phyloP scores from a whole-genome alignment of 2,113 vertebrate species.

The Cettia cetti region DNA sequence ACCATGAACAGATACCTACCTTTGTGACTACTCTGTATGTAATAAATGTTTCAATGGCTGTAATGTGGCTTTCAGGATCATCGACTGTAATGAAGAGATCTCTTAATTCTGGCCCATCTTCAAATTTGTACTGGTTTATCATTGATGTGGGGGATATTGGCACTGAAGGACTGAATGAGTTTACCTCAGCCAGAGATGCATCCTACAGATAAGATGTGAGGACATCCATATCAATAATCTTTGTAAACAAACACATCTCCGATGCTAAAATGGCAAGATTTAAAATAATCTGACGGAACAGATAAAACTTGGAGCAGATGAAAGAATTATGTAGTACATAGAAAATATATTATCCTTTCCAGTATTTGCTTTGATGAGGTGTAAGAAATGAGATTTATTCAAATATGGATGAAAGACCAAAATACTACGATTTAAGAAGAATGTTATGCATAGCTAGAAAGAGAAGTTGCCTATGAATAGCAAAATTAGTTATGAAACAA shows the following conservation, averaged over 20 bases:
- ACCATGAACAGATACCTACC: slow-evolving; percentile 66
- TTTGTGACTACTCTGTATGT: slow-evolving; percentile 90
- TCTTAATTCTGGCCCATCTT: slow-evolving; percentile 83
- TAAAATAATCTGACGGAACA: not conserved
- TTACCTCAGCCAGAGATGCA: slow-evolving; percentile 76
- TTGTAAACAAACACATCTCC: not conserved
- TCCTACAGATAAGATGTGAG: slow-evolving; percentile 72
- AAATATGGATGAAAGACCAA: not conserved
- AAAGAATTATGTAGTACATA: not conserved
- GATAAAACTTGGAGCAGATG: not conserved
- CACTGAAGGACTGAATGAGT: slow-evolving; percentile 77
- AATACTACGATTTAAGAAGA: not conserved
- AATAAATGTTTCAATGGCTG: slow-evolving; percentile 95
- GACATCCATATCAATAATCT: not conserved
- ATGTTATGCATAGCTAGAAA: not conserved
- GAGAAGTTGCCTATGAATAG: not conserved
- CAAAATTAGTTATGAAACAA: not conserved
- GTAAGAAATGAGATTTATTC: not conserved
- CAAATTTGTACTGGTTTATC: slow-evolving; percentile 92
- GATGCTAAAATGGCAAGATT: not conserved
- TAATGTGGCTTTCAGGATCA: slow-evolving; percentile 91
- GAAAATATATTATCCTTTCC: not conserved
- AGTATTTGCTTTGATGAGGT: not conserved
- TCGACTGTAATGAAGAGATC: slow-evolving; percentile 92
- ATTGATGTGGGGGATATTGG: slow-evolving; percentile 89